These are phyloP conservation scores for Bombus superbus DNA, from an alignment of 1,140 invertebrate genomes.

Conservation along the genomic window DNA sequence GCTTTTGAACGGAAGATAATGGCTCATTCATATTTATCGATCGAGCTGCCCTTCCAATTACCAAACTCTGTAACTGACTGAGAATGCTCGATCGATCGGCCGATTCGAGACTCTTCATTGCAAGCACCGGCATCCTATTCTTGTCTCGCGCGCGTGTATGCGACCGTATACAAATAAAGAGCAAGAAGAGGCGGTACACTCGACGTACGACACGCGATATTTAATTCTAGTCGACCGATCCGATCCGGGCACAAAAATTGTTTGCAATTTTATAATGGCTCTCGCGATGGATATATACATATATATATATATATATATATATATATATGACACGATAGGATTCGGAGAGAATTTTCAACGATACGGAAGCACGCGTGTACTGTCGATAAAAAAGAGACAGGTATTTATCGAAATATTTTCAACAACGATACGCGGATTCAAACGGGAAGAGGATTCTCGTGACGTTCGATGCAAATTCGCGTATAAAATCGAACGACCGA, in stretches of 20 bases:
- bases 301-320: no score
- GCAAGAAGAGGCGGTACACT: no score
- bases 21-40: slow-evolving; percentile 48
- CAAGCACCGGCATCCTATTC: slow-evolving; percentile 10
- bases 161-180: background rate
- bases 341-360: background rate
- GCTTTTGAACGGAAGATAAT: background rate
- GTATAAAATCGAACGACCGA: background rate
- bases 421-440: background rate
- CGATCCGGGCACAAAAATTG: background rate
- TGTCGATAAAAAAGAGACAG: background rate
- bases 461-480: background rate
- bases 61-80: slow-evolving; percentile 16
- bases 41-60: slow-evolving; percentile 11
- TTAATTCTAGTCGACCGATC: background rate
- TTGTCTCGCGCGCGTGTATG: background rate
- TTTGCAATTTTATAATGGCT: background rate
- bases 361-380: no score
- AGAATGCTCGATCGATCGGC: slow-evolving; percentile 32
- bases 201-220: slow-evolving; percentile 3
- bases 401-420: background rate
- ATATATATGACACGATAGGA: background rate
- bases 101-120: background rate
- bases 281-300: background rate
- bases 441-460: background rate